These are phyloP conservation scores for Clarias fuscus DNA, from an alignment of 2,797 vertebrate genomes.

Conservation along the genomic window DNA sequence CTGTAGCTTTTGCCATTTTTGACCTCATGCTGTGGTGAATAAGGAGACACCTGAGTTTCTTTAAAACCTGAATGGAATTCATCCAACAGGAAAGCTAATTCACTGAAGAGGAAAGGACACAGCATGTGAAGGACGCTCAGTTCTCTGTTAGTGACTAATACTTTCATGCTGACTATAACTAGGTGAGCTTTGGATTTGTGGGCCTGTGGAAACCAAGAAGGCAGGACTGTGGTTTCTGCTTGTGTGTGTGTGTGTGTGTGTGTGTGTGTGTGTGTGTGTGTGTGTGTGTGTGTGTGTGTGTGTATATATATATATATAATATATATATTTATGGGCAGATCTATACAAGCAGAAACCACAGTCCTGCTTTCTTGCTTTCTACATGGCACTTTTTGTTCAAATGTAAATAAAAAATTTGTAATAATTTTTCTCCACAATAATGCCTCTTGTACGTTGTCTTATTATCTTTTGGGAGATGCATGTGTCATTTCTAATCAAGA, in stretches of 20 bases:
- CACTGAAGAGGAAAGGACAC: not conserved
- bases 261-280: fast-evolving
- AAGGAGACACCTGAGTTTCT: not conserved
- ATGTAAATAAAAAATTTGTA: too few species aligned
- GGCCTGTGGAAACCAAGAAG: not conserved
- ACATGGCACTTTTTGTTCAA: too few species aligned
- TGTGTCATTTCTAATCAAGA: not conserved
- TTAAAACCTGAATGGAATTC: not conserved
- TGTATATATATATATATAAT: too few species aligned
- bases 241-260: too few species aligned
- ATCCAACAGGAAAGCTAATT: too few species aligned
- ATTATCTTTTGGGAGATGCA: too few species aligned
- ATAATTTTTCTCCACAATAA: too few species aligned
- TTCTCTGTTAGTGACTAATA: not conserved
- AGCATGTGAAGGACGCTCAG: not conserved
- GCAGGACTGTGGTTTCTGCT: not conserved
- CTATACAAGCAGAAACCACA: too few species aligned
- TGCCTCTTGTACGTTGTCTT: too few species aligned
- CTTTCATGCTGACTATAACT: not conserved
- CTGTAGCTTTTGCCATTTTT: not conserved
- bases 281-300: too few species aligned
- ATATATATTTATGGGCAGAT: too few species aligned
- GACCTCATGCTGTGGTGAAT: not conserved
- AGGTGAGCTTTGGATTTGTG: not conserved
- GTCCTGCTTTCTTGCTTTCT: too few species aligned